Evolutionary conservation across 2,797 vertebrate genomes (phyloP), one percentile per base, ranked within the genome.

Genomic region (Antennarius maculatus): DNA sequence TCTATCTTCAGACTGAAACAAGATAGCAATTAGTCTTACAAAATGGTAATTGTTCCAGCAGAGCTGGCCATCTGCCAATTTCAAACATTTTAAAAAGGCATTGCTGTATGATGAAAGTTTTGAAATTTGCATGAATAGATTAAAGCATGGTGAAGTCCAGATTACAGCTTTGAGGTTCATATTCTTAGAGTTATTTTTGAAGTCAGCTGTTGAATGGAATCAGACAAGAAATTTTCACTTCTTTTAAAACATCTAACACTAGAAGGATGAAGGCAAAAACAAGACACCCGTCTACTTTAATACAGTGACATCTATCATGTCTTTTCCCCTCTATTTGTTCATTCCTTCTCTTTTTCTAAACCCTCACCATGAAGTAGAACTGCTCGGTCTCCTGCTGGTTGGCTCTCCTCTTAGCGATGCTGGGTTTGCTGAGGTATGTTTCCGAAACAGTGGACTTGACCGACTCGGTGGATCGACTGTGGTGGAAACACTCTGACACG

Each of bases 371-470:
- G 80, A 99, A 99, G 91, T 99, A 99, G 91, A 99, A 99, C 76
- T 99, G 96, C 85, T 99, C 98, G 0, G 98, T 99, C 88, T 99
- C 98, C 89, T 99, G 97, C 89, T 98, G 97, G 92, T 99, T 99
- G 54, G 98, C 97, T 72, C 98, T 94, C 83, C 97, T 93, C 91
- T 99, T 99, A 66, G 97, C 97, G 4, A 99, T 97, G 93, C 97
- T 99, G 41, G 96, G 97, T 72, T 99, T 99, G 89, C 96, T 99
- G 80, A 99, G 90, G 90, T 98, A 99, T 0, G 97, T 98, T 88
- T 99, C 98, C 0, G 97, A 99, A 71, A 98, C 96, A 0, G 96
- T 96, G 55, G 98, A 99, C 85, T 96, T 98, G 71, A 99, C 96
- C 0, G 98, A 99, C 83, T 99, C 98, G 0, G 97, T 99, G 56